phyloP scores from a whole-genome alignment of 2,113 vertebrate genomes.

The Gobio gobio region DNA sequence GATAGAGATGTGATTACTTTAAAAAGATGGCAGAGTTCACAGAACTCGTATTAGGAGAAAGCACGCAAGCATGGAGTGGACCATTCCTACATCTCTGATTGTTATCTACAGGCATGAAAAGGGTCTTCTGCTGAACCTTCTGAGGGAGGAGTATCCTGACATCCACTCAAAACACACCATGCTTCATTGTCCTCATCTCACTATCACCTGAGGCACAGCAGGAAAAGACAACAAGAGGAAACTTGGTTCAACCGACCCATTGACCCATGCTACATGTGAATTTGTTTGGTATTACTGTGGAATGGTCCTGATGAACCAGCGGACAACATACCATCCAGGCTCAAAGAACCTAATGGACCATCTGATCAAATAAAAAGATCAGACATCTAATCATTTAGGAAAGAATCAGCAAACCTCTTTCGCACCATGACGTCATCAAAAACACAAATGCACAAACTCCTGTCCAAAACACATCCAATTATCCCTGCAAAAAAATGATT shows the following conservation, averaged over 20 bases:
- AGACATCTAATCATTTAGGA: not conserved
- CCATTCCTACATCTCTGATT: slow-evolving; percentile 2
- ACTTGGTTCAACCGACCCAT: not conserved
- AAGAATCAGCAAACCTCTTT: too few relatives aligned
- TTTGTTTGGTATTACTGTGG: not conserved
- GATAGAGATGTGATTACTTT: not conserved
- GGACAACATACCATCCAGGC: not conserved
- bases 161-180: slow-evolving; percentile 11
- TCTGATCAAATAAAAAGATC: not conserved
- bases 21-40: not conserved
- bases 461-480: too few relatives aligned
- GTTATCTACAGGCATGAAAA: slow-evolving; percentile 9
- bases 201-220: slow-evolving; percentile 16
- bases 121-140: slow-evolving; percentile 26
- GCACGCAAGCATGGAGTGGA: not conserved
- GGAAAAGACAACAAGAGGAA: slow-evolving; percentile 45
- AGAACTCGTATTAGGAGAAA: not conserved
- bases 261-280: not conserved
- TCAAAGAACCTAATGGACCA: not conserved
- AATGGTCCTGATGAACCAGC: not conserved
- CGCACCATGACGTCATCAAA: not conserved
- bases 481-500: too few relatives aligned
- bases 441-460: not conserved
- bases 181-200: slow-evolving; percentile 35
- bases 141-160: slow-evolving; percentile 48